phyloP scores from a whole-genome alignment of 2,888 invertebrate species.

The Lasius platythorax region DNA sequence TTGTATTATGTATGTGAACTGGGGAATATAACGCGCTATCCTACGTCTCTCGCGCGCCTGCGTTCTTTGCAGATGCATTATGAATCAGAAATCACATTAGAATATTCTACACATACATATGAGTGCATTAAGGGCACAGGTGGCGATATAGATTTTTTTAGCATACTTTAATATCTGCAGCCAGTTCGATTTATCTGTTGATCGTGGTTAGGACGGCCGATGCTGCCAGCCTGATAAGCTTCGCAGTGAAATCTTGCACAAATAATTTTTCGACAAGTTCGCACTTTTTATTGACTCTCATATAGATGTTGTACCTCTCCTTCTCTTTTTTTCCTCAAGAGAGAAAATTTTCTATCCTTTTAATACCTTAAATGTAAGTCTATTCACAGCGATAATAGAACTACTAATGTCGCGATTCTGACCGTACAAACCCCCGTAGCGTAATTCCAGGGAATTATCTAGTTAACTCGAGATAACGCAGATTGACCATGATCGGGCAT shows the following conservation, averaged over 20 bases:
- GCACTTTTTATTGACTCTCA: background rate
- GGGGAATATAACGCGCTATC: conserved; percentile 58
- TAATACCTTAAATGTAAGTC: conserved; percentile 1
- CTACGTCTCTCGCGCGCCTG: conserved; percentile 52
- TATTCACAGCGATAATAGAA: background rate
- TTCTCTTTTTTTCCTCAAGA: background rate
- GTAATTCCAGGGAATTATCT: conserved; percentile 31
- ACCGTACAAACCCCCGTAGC: background rate
- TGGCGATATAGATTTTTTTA: conserved; percentile 80
- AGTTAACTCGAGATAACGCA: conserved; percentile 45
- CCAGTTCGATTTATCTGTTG: conserved; percentile 78
- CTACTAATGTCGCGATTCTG: background rate
- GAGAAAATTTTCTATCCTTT: background rate
- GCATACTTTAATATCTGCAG: conserved; percentile 80
- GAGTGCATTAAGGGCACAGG: conserved; percentile 80
- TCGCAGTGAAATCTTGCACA: background rate
- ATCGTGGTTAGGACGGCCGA: conserved; percentile 71
- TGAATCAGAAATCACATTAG: conserved; percentile 80
- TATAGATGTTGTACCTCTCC: background rate
- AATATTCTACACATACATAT: conserved; percentile 80
- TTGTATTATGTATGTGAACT: conserved; percentile 42
- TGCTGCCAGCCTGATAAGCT: conserved; percentile 9
- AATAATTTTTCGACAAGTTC: background rate
- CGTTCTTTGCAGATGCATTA: conserved; percentile 74
- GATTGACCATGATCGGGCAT: conserved; percentile 45